Evolutionary conservation across 2,888 invertebrate species (phyloP).

Genomic region (Alviniconcha strummeri): DNA sequence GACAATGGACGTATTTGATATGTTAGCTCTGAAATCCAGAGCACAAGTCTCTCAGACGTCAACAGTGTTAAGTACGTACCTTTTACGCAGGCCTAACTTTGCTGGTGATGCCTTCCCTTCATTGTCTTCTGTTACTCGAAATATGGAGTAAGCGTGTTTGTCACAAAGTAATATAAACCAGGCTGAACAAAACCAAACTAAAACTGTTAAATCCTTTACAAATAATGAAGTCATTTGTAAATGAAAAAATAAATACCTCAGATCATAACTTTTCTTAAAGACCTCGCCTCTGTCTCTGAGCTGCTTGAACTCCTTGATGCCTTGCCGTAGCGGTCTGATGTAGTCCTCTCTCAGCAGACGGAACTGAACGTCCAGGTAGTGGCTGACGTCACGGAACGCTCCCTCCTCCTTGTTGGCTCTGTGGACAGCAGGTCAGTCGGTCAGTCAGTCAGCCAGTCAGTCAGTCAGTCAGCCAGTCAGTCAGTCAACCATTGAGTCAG

Average conservation of each 20-base stretch:
- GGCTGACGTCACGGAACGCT: constrained; percentile 79
- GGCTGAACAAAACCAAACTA: background rate
- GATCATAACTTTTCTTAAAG: constrained; percentile 46
- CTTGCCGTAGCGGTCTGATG: constrained; percentile 82
- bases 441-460: too few relatives aligned
- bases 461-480: too few relatives aligned
- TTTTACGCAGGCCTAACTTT: too few relatives aligned
- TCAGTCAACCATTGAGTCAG: constrained; percentile 49
- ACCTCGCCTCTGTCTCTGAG: constrained; percentile 24
- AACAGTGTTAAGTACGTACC: too few relatives aligned
- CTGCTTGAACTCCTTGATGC: constrained; percentile 77
- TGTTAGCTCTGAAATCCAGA: too few relatives aligned
- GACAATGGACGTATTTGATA: too few relatives aligned
- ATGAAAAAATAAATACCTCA: constrained; percentile 48
- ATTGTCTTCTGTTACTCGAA: too few relatives aligned
- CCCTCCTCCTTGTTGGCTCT: constrained; percentile 73
- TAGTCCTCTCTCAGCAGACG: constrained; percentile 88
- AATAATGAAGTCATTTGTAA: too few relatives aligned
- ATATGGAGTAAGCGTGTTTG: too few relatives aligned
- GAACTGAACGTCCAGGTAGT: constrained; percentile 87
- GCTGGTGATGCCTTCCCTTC: too few relatives aligned
- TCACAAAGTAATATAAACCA: too few relatives aligned
- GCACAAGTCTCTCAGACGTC: too few relatives aligned
- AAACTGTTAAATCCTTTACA: background rate
- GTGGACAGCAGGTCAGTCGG: background rate